These are phyloP conservation scores for Muntiacus reevesi DNA, from an alignment of 2,113 vertebrate species.

Conservation along the genomic window DNA sequence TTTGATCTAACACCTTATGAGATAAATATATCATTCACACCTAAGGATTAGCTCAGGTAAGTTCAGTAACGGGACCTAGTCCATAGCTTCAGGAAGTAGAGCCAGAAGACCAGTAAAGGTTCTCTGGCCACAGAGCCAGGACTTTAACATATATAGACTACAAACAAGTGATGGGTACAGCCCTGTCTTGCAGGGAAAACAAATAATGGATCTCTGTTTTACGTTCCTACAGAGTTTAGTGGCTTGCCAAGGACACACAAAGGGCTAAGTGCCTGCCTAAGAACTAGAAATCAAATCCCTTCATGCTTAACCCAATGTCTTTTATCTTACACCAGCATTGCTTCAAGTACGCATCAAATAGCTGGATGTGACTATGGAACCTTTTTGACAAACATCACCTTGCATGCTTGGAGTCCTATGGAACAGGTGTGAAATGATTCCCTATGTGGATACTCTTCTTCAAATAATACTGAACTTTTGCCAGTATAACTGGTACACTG, in stretches of 20 bases:
- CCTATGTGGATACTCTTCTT: neutral
- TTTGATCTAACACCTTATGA: neutral
- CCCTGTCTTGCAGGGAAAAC: neutral
- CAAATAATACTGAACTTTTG: neutral
- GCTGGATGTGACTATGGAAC: neutral
- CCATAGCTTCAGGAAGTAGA: neutral
- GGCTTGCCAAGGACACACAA: neutral
- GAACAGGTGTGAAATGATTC: neutral
- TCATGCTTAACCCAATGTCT: neutral
- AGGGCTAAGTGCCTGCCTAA: too few species aligned
- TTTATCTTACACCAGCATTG: neutral
- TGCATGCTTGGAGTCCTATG: too few species aligned
- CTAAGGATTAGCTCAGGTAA: neutral
- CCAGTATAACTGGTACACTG: too few species aligned
- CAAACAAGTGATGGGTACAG: neutral
- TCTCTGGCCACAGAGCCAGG: neutral
- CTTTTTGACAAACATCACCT: neutral
- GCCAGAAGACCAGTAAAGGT: neutral
- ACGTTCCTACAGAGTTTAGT: neutral
- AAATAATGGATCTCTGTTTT: neutral
- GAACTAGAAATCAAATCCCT: neutral
- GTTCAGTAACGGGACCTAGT: neutral
- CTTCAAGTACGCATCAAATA: rapidly evolving
- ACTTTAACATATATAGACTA: neutral
- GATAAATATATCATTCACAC: neutral